Evolutionary conservation across 2,113 vertebrate species (phyloP).

Genomic region (Pithys albifrons): DNA sequence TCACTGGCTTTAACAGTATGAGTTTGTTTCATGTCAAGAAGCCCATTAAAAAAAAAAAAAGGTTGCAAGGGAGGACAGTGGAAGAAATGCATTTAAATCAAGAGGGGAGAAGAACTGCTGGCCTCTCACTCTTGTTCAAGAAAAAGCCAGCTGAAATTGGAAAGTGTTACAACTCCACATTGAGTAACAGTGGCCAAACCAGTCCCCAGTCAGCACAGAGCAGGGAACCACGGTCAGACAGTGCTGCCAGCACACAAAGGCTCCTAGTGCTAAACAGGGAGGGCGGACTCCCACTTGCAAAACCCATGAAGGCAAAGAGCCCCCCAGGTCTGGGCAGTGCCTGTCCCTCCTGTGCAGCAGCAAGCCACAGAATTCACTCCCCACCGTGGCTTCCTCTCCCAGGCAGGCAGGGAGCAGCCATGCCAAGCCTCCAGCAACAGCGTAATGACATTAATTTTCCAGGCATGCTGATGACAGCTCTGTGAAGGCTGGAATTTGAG

Average conservation of each 20-base stretch:
- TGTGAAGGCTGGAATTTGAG: slow-evolving; percentile 56
- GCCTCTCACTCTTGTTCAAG: neutral
- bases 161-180: neutral
- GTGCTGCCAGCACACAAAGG: neutral
- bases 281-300: neutral
- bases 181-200: neutral
- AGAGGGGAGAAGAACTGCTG: neutral
- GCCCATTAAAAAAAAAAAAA: neutral
- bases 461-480: slow-evolving; percentile 63
- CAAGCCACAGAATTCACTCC: neutral
- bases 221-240: neutral
- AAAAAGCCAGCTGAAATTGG: neutral
- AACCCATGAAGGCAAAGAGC: neutral
- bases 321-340: neutral
- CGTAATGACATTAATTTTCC: slow-evolving; percentile 3
- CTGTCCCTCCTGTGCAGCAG: neutral
- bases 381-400: neutral
- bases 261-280: neutral
- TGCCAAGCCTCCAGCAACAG: slow-evolving; percentile 24
- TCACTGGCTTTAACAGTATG: slow-evolving; percentile 4
- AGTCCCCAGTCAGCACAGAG: neutral
- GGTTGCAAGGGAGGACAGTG: neutral
- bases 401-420: neutral
- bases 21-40: slow-evolving; percentile 36
- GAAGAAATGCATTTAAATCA: slow-evolving; percentile 28